Percentiles rank a stretch among this genome's conserved stretches.
These are phyloP conservation scores for Glyphotaelius pellucidus DNA, from an alignment of 2,888 invertebrate species.

Conservation along the genomic window DNA sequence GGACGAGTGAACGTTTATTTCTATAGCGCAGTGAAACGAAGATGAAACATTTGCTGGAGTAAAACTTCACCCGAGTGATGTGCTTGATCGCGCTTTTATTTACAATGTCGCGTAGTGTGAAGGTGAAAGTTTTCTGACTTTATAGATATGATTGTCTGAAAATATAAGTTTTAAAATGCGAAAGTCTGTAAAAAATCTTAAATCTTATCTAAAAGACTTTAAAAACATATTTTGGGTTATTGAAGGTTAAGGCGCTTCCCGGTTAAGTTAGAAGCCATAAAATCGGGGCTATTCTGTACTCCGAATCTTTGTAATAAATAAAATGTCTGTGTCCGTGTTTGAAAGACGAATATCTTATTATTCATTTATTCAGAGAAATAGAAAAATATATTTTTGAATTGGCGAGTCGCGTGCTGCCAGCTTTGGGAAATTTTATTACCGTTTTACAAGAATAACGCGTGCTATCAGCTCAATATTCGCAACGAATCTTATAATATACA, in stretches of 20 bases:
- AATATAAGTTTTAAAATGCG: no score
- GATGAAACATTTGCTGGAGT: no score
- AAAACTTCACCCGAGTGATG: no score
- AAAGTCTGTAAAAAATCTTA: no score
- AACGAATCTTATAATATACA: not conserved
- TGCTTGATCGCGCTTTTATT: no score
- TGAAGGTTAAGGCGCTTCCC: not conserved
- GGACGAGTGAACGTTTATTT: no score
- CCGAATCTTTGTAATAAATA: not conserved
- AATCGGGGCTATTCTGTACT: not conserved
- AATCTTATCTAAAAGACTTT: no score
- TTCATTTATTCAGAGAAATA: not conserved
- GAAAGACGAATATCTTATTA: not conserved
- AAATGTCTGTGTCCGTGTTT: not conserved
- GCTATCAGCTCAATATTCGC: not conserved
- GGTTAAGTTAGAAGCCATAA: not conserved
- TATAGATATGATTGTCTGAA: no score
- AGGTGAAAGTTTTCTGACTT: no score
- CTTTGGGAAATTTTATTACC: not conserved
- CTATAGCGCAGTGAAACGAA: no score
- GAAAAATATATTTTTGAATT: not conserved
- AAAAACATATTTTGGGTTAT: no score
- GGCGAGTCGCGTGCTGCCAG: not conserved
- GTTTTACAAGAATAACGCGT: not conserved
- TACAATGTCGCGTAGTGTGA: no score